Base-by-base conservation (phyloP, 64 coral and sea anemone genomes). In the Dendrophyllia cribrosa region DNA sequence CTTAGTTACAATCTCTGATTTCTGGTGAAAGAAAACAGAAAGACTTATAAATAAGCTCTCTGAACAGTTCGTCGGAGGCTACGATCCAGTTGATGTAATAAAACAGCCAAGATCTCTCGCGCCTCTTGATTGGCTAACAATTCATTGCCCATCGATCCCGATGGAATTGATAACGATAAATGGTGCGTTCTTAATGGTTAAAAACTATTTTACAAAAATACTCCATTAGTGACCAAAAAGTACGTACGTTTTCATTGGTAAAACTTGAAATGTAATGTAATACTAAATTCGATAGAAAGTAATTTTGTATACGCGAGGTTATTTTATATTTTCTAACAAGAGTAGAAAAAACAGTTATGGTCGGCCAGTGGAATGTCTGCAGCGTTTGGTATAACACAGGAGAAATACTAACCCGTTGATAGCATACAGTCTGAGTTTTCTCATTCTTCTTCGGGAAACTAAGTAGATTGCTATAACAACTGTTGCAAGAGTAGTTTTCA, bases 1-100 rank as follows among this genome's bases (percentile, higher is more conserved):
- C 72, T 66, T 86, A 86, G 66, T 23, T 63, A 76, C 86, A 82
- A 15, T 20, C 62, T 66, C 55, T 77, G 67, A 56, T 76, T 77
- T 77, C 90, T 25, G 56, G 73, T 67, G 70, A 66, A 92, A 8
- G 70, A 64, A 86, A 66, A 12, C 53, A 56, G 53, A 75, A 0
- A 44, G 9, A 72, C 72, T 15, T n/a, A n/a, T 9, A 51, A 75
- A 50, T 75, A 75, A 50, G 46, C 43, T 19, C 6, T 16, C 47
- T 6, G 46, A 16, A 43, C 72, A 12, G 12, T 56, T 75, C 10
- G 6, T 19, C 14, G 7, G 14, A 50, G 72, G 45, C 45, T 43
- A 50, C 4, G 22, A 75, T 49, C 44, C 46, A 75, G 46, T 50
- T 50, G 72, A 49, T 75, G 46, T 20, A 75, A 75, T 50, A 50